phyloP scores from a whole-genome alignment of 2,888 invertebrate species.

The Leptinotarsa rubiginosa region DNA sequence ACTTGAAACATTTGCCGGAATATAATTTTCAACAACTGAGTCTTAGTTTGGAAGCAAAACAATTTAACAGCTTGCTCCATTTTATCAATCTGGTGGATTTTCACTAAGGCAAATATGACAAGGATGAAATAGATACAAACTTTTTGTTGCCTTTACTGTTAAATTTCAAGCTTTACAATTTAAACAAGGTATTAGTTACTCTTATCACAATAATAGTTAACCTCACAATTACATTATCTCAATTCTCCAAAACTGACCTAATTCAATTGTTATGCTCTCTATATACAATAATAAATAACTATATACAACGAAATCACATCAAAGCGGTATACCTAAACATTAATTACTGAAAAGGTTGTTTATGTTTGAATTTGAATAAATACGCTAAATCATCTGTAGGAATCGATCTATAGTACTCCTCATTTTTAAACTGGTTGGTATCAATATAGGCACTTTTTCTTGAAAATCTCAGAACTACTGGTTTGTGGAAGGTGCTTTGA shows the following conservation, averaged over 20 bases:
- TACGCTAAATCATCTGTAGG: slow-evolving; percentile 59
- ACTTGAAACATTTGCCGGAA: too few relatives aligned
- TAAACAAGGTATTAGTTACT: not conserved
- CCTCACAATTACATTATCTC: too few relatives aligned
- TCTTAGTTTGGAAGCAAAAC: too few relatives aligned
- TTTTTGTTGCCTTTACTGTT: too few relatives aligned
- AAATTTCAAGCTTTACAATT: not conserved
- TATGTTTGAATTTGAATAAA: slow-evolving; percentile 57
- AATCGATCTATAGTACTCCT: slow-evolving; percentile 57
- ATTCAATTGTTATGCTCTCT: slow-evolving; percentile 24
- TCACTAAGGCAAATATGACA: not conserved
- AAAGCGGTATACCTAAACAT: slow-evolving; percentile 17
- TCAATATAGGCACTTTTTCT: slow-evolving; percentile 54
- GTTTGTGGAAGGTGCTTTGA: slow-evolving; percentile 53
- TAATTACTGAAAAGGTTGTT: slow-evolving; percentile 43
- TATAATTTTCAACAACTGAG: too few relatives aligned
- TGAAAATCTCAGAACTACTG: slow-evolving; percentile 60
- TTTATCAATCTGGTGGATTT: not conserved
- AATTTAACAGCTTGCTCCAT: not conserved
- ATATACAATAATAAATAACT: slow-evolving; percentile 37
- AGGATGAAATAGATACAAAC: too few relatives aligned
- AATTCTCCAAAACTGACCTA: slow-evolving; percentile 1
- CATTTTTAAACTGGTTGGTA: slow-evolving; percentile 51
- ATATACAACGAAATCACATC: slow-evolving; percentile 30
- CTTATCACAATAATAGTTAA: too few relatives aligned